These are phyloP conservation scores for Bothrops jararaca DNA, from an alignment of 2,113 vertebrate genomes.

Conservation along the genomic window DNA sequence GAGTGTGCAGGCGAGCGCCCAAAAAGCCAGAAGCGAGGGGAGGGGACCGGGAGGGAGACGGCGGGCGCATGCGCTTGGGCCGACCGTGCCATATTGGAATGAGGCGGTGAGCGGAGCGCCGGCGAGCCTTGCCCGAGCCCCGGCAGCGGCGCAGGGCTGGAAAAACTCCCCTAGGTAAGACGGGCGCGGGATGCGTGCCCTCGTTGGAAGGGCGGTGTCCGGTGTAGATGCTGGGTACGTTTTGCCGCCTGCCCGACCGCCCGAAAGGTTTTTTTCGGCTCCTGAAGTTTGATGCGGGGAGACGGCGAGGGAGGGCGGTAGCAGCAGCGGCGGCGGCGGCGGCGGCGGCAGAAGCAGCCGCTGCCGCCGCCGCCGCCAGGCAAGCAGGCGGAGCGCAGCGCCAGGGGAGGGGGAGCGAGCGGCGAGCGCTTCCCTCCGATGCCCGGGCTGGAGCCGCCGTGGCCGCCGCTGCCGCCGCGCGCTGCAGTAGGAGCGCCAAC, in stretches of 20 bases:
- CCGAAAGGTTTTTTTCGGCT: conserved; percentile 24
- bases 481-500: conserved; percentile 26
- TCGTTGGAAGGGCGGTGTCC: conserved; percentile 33
- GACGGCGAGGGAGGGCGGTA: conserved; percentile 40
- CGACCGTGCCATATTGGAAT: conserved; percentile 93
- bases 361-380: conserved; percentile 19
- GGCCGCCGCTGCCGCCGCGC: conserved; percentile 27
- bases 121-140: conserved; percentile 48
- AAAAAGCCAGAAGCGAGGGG: conserved; percentile 54
- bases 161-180: conserved; percentile 88
- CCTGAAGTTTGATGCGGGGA: conserved; percentile 50
- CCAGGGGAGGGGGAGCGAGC: conserved; percentile 24
- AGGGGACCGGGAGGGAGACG: conserved; percentile 60
- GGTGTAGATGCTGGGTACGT: conserved; percentile 12
- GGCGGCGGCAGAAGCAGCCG: not conserved
- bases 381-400: conserved; percentile 47
- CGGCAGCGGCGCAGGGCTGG: conserved; percentile 77
- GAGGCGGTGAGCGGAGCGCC: conserved; percentile 82
- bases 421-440: conserved; percentile 14
- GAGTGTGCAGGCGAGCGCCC: conserved; percentile 46
- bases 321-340: not conserved
- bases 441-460: conserved; percentile 16
- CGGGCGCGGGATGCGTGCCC: conserved; percentile 54
- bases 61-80: conserved; percentile 77
- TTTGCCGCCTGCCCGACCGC: conserved; percentile 28